phyloP scores from a whole-genome alignment of 2,888 invertebrate genomes.

The Eudemis profundana region DNA sequence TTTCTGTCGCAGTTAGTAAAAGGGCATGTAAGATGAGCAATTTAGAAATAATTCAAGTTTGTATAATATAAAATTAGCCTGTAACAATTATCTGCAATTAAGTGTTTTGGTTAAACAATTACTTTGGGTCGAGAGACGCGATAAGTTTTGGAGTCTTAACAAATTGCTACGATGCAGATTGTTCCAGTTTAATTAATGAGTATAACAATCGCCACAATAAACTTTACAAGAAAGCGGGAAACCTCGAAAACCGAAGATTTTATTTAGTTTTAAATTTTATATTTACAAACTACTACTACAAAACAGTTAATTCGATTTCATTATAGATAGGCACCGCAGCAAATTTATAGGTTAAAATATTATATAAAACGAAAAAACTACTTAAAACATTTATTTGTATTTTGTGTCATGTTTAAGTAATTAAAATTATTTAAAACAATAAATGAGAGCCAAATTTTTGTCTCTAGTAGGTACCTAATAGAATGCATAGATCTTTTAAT shows the following conservation, averaged over 20 bases:
- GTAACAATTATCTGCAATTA: conserved; percentile 61
- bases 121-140: conserved; percentile 61
- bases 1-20: not conserved
- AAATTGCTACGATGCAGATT: conserved; percentile 51
- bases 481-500: too few species aligned
- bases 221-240: conserved; percentile 13
- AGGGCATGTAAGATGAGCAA: conserved; percentile 21
- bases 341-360: too few species aligned
- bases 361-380: too few species aligned
- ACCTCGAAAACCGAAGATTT: not conserved
- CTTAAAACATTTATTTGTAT: too few species aligned
- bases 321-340: too few species aligned
- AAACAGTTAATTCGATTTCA: too few species aligned
- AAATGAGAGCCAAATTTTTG: too few species aligned
- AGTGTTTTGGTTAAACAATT: conserved; percentile 70
- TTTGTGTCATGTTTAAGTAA: too few species aligned
- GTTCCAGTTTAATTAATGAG: conserved; percentile 60
- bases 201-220: conserved; percentile 32
- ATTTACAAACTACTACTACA: too few species aligned
- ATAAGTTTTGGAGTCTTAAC: conserved; percentile 58
- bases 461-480: too few species aligned
- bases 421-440: too few species aligned
- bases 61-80: conserved; percentile 51
- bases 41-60: conserved; percentile 32
- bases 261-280: not conserved